Evolutionary conservation across 2,113 vertebrate genomes (phyloP).

Genomic region (Cinclus mexicanus): DNA sequence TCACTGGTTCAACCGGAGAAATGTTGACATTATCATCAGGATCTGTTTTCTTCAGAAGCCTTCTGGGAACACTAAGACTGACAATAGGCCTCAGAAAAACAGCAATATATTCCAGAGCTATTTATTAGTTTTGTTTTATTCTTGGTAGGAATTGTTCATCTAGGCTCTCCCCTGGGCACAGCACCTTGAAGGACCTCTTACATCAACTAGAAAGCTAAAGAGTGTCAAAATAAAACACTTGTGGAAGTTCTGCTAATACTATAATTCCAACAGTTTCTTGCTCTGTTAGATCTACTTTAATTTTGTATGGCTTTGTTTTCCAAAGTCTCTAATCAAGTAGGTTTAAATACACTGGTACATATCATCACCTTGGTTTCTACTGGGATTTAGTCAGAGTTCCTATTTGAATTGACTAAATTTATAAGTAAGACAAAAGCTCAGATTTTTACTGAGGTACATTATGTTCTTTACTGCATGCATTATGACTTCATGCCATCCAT

Average conservation of each 20-base stretch:
- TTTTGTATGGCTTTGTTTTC: not conserved
- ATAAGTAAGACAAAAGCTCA: not conserved
- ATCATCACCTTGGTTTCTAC: not conserved
- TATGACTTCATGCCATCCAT: not conserved
- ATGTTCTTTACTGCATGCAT: not conserved
- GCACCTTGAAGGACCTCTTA: not conserved
- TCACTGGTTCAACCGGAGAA: not conserved
- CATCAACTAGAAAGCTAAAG: not conserved
- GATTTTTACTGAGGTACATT: not conserved
- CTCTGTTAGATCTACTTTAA: not conserved
- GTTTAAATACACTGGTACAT: not conserved
- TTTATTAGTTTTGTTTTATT: not conserved
- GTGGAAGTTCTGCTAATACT: not conserved
- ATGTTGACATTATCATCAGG: conserved; percentile 34
- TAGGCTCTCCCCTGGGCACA: not conserved
- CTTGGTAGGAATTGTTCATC: not conserved
- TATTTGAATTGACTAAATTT: not conserved
- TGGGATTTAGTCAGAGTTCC: not conserved
- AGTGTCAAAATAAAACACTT: not conserved
- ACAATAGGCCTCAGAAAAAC: not conserved
- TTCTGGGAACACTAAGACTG: conserved; percentile 1
- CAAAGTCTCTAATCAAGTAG: not conserved
- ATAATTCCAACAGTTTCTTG: not conserved
- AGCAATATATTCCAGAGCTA: not conserved
- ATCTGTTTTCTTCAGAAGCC: conserved; percentile 7